Percentiles rank a stretch among this genome's conserved stretches.
Evolutionary conservation across 2,797 vertebrate genomes (phyloP).

Genomic region (Sebastes itinus): DNA sequence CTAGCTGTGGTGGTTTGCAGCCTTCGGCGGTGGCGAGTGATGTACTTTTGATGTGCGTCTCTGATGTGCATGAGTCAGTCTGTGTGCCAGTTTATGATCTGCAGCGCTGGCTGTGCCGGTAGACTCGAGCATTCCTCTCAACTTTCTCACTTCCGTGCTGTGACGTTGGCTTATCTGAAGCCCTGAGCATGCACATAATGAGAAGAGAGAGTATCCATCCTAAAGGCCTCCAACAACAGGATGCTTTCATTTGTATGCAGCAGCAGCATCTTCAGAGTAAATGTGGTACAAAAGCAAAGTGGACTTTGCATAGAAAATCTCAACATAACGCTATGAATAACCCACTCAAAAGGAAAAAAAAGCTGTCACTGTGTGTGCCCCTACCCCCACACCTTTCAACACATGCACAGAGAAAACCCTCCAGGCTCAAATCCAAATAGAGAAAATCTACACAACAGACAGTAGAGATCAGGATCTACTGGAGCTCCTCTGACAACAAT

Average conservation of each 20-base stretch:
- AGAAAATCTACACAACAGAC: not conserved
- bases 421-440: not conserved
- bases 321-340: constrained; percentile 62
- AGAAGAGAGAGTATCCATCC: constrained; percentile 16
- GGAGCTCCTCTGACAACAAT: not conserved
- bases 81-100: constrained; percentile 38
- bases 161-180: constrained; percentile 50
- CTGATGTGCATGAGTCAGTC: constrained; percentile 46
- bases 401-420: constrained; percentile 20
- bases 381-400: constrained; percentile 48
- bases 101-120: constrained; percentile 23
- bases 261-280: constrained; percentile 30
- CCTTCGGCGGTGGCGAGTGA: constrained; percentile 10
- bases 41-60: constrained; percentile 40
- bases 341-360: constrained; percentile 17
- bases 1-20: not conserved
- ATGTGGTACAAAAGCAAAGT: constrained; percentile 50
- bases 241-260: constrained; percentile 35
- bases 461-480: not conserved
- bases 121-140: constrained; percentile 56
- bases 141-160: constrained; percentile 60
- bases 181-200: constrained; percentile 26
- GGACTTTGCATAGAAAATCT: constrained; percentile 52
- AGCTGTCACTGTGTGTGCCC: constrained; percentile 12
- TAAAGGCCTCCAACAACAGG: constrained; percentile 7